These are phyloP conservation scores for Vandiemenella viatica DNA, from an alignment of 2,888 invertebrate genomes.

Conservation along the genomic window DNA sequence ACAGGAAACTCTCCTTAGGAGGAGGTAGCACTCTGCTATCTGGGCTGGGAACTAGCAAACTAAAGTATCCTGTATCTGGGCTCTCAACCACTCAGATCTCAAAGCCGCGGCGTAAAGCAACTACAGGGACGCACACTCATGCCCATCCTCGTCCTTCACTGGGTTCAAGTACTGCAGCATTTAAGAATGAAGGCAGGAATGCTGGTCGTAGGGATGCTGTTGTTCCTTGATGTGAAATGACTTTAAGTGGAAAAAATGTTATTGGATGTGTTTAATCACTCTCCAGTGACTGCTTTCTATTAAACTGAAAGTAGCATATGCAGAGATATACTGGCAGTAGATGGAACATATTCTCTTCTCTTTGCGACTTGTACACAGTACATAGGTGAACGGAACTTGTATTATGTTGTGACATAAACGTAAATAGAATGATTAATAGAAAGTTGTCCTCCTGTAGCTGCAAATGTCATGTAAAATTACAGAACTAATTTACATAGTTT, in stretches of 20 bases:
- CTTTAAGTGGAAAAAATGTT: too few species aligned
- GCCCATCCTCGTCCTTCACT: conserved; percentile 11
- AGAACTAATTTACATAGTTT: too few species aligned
- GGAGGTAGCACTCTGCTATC: conserved; percentile 2
- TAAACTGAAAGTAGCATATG: neutral
- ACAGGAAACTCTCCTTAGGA: neutral
- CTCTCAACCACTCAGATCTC: conserved; percentile 41
- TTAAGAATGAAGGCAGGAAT: neutral
- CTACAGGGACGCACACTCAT: conserved; percentile 15
- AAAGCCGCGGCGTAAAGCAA: conserved; percentile 38
- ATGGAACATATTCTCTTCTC: too few species aligned
- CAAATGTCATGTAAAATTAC: too few species aligned
- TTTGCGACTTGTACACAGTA: too few species aligned
- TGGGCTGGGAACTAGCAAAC: conserved; percentile 24
- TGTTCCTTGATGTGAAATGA: neutral
- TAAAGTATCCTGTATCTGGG: conserved; percentile 52
- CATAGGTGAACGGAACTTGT: too few species aligned
- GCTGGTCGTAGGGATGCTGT: neutral
- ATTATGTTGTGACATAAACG: too few species aligned
- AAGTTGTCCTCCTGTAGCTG: too few species aligned
- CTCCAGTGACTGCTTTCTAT: too few species aligned
- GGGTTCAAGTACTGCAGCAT: neutral
- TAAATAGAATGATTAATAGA: too few species aligned
- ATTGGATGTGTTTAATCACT: too few species aligned
- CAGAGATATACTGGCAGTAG: too few species aligned